These are phyloP conservation scores for Hypolimnas misippus DNA, from an alignment of 2,888 invertebrate genomes.

Conservation along the genomic window DNA sequence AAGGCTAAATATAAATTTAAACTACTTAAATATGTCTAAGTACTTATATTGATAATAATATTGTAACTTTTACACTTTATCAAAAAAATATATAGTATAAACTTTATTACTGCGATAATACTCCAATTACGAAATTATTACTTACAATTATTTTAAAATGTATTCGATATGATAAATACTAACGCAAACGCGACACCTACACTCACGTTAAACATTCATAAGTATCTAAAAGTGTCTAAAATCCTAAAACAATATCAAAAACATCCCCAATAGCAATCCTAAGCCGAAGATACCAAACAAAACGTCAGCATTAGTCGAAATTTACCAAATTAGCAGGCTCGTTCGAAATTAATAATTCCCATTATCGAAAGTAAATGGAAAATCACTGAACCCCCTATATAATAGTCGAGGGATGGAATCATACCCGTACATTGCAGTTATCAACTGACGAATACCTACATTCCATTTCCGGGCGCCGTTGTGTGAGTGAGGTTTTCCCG, in stretches of 20 bases:
- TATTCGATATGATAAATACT: no score
- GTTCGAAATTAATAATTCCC: slow-evolving; percentile 58
- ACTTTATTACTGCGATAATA: no score
- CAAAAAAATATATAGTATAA: no score
- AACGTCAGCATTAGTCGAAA: background rate
- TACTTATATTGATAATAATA: no score
- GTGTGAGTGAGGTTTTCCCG: slow-evolving; percentile 53
- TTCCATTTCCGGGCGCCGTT: slow-evolving; percentile 49
- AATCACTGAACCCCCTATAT: slow-evolving; percentile 57
- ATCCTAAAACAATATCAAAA: background rate
- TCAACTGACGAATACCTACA: slow-evolving; percentile 58
- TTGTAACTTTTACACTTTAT: no score
- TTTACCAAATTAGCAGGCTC: slow-evolving; percentile 19
- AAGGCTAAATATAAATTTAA: no score
- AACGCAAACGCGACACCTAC: no score
- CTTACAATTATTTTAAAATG: no score
- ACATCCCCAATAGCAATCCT: background rate
- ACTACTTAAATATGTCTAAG: no score
- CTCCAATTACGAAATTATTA: no score
- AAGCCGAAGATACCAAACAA: background rate
- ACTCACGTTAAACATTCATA: no score
- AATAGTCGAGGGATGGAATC: slow-evolving; percentile 46
- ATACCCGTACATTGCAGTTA: slow-evolving; percentile 58
- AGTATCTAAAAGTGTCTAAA: no score
- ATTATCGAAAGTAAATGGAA: slow-evolving; percentile 57